phyloP scores from a whole-genome alignment of 1,140 invertebrate species.

The Hyposmocoma kahamanoa region DNA sequence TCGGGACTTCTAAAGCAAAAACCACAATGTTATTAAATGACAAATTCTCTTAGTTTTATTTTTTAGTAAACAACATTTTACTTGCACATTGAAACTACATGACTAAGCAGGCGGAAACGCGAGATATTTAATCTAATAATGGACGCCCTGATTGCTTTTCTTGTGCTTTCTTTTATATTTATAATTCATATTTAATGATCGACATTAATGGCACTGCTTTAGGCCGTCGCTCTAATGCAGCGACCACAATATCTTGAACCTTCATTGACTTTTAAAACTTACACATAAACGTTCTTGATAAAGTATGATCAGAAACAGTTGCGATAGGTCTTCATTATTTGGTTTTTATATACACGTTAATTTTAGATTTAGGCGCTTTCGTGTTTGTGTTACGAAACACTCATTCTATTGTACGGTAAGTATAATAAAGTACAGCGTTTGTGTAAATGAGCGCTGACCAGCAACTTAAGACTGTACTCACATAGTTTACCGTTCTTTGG shows the following conservation, averaged over 20 bases:
- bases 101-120: constrained; percentile 17
- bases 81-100: neutral
- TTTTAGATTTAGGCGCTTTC: constrained; percentile 66
- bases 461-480: too few relatives aligned
- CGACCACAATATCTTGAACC: constrained; percentile 23
- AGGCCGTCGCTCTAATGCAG: constrained; percentile 23
- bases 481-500: constrained; percentile 7
- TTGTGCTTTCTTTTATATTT: constrained; percentile 64
- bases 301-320: too few relatives aligned
- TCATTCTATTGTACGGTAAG: constrained; percentile 46
- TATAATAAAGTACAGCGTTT: constrained; percentile 50
- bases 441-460: constrained; percentile 41
- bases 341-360: constrained; percentile 55
- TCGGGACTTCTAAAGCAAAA: too few relatives aligned
- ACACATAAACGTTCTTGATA: too few relatives aligned
- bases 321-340: constrained; percentile 24
- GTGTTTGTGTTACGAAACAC: constrained; percentile 56
- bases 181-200: constrained; percentile 70
- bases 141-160: constrained; percentile 58
- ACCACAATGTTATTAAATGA: too few relatives aligned
- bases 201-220: constrained; percentile 60
- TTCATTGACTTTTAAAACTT: too few relatives aligned
- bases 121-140: constrained; percentile 67
- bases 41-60: too few relatives aligned
- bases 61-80: neutral